Evolutionary conservation across 2,797 vertebrate genomes (phyloP).

Genomic region (Iguana delicatissima): DNA sequence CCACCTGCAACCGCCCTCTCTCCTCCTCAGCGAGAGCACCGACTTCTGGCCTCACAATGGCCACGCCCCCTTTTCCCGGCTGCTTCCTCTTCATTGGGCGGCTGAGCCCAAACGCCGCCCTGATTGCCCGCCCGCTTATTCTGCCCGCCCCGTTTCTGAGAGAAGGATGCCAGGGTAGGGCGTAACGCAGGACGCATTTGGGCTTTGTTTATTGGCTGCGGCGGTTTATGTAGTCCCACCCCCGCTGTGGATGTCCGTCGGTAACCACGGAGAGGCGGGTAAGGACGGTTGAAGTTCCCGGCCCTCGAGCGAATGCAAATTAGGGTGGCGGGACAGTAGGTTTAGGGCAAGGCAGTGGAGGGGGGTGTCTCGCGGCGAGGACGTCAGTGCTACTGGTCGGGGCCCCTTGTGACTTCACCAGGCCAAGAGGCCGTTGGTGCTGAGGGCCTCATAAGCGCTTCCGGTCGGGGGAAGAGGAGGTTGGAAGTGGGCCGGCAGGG

Average conservation of each 20-base stretch:
- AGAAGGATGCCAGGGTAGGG: neutral
- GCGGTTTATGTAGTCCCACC: neutral
- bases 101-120: neutral
- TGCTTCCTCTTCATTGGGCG: neutral
- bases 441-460: neutral
- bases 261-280: too few relatives aligned
- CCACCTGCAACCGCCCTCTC: neutral
- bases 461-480: neutral
- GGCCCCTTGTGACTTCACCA: constrained; percentile 42
- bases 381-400: constrained; percentile 40
- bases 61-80: constrained; percentile 12
- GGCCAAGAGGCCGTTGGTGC: neutral
- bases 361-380: rapidly evolving
- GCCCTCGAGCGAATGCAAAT: neutral
- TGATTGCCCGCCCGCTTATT: too few relatives aligned
- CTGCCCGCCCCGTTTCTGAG: too few relatives aligned
- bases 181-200: neutral
- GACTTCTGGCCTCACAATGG: constrained; percentile 13
- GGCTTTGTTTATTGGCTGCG: constrained; percentile 51
- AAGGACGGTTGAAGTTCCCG: too few relatives aligned
- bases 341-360: too few relatives aligned
- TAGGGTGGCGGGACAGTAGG: too few relatives aligned
- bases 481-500: neutral
- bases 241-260: neutral
- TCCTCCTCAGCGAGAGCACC: constrained; percentile 38